Evolutionary conservation across 2,797 vertebrate species (phyloP), one percentile per base, ranked within the genome.

Genomic region (Pitangus sulphuratus): DNA sequence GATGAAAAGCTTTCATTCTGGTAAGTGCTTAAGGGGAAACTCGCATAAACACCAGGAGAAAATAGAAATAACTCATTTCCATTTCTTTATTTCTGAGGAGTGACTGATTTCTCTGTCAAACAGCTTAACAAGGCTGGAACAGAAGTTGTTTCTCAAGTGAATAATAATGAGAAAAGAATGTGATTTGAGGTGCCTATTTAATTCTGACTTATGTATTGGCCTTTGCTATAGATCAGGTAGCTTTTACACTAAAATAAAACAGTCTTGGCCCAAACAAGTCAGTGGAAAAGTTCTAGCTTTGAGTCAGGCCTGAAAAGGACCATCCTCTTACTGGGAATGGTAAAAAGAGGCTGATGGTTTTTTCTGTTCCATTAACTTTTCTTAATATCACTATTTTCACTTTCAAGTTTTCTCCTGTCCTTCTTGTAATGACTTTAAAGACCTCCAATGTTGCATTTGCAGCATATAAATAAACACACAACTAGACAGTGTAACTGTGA

Each of bases 41-140:
- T 89, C 79, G 58, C 56, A 74, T 64, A 93, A 95, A 87, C 70
- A 93, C 68, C 45, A 50, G 15, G 40, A 93, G 68, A 90, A 96
- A 97, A 93, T 48, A 93, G 86, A 90, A 94, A 95, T 88, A 95
- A 84, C 45, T 95, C 26, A 89, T 94, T 96, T 96, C 80, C 85
- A 89, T 95, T 88, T 64, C 64, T 93, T 95, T 94, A 40, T 94
- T 95, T 94, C 84, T 79, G 53, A 83, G 35, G 33, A 94, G 51
- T 87, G 88, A 93, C 81, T 82, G 87, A 96, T 94, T 94, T 97
- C 56, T 89, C 81, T 95, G 91, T 93, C 77, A 96, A 77, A 90
- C 77, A 84, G 26, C 72, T 94, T 92, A 87, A 74, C 62, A 77
- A 84, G 68, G 13, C 77, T 84, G 66, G 62, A 95, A 77, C 30